A percentile compares a stretch with the other conserved stretches of the same genome.
These are phyloP conservation scores for Hanleya hanleyi DNA, from an alignment of 2,888 invertebrate genomes.

Conservation along the genomic window DNA sequence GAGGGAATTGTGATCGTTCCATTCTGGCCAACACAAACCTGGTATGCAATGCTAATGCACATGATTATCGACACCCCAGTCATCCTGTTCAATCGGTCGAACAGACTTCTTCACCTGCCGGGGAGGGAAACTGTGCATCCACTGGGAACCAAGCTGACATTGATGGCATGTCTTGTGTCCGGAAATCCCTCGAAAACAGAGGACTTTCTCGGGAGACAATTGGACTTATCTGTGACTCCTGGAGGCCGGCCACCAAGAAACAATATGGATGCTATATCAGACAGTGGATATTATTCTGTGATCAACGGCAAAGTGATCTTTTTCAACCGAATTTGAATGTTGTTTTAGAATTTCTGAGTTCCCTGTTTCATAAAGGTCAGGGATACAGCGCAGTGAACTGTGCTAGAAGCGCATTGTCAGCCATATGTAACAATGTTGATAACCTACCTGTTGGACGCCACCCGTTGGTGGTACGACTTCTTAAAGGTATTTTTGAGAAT, in stretches of 20 bases:
- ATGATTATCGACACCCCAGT: conserved; percentile 4
- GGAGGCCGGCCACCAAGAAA: not conserved
- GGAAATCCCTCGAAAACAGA: conserved; percentile 14
- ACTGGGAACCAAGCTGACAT: not conserved
- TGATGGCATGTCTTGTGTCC: conserved; percentile 27
- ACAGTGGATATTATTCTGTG: conserved; percentile 18
- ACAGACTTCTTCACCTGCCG: not conserved
- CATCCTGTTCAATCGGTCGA: not conserved
- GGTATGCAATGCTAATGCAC: conserved; percentile 33
- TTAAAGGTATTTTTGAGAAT: conserved; percentile 4
- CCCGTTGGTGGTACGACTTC: too few species aligned
- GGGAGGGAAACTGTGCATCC: conserved; percentile 9
- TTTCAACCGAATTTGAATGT: not conserved
- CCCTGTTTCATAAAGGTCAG: conserved; percentile 7
- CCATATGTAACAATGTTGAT: not conserved
- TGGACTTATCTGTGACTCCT: conserved; percentile 15
- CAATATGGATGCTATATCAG: conserved; percentile 15
- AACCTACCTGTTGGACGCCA: not conserved
- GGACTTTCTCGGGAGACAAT: conserved; percentile 12
- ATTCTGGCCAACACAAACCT: conserved; percentile 32
- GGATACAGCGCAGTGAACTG: too few species aligned
- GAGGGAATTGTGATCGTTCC: conserved; percentile 28
- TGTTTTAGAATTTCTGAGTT: conserved; percentile 19
- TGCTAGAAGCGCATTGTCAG: conserved; percentile 14
- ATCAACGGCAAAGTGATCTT: conserved; percentile 2